Percentiles rank a stretch among this genome's conserved stretches.
phyloP scores from a whole-genome alignment of 1,140 invertebrate genomes.

The Cotesia vestalis region DNA sequence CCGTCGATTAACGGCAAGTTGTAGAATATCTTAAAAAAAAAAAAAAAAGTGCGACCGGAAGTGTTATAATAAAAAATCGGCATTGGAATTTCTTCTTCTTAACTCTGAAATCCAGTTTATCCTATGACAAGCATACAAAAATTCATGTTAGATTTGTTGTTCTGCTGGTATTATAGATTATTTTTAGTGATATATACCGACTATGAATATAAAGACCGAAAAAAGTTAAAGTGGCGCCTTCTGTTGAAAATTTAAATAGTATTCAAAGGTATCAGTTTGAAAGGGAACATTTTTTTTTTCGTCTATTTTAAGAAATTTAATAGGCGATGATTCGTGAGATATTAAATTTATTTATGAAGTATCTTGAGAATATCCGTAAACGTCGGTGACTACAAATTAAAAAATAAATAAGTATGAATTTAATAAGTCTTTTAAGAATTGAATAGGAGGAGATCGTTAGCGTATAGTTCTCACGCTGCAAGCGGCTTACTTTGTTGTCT shows the following conservation, averaged over 20 bases:
- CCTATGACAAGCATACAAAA: conserved; percentile 29
- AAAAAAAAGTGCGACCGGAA: conserved; percentile 3
- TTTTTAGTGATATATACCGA: too few species aligned
- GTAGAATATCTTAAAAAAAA: too few species aligned
- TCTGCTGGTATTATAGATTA: background rate
- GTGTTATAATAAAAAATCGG: background rate
- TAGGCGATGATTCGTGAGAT: conserved; percentile 24
- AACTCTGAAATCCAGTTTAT: conserved; percentile 10
- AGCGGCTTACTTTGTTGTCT: conserved; percentile 54
- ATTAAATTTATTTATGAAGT: conserved; percentile 24
- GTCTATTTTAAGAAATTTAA: background rate
- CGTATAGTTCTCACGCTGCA: conserved; percentile 50
- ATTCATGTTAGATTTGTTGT: conserved; percentile 26
- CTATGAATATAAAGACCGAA: too few species aligned
- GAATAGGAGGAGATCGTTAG: conserved; percentile 24
- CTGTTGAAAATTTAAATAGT: conserved; percentile 16
- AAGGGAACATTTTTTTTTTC: background rate
- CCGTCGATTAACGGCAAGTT: background rate
- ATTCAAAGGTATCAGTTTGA: background rate
- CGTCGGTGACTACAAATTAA: conserved; percentile 11
- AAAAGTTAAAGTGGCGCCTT: conserved; percentile 17
- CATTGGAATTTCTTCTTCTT: background rate
- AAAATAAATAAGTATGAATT: conserved; percentile 29
- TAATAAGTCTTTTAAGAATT: conserved; percentile 21
- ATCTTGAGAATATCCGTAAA: background rate